phyloP scores from a whole-genome alignment of 2,113 vertebrate species.

The Myiagra hebetior region DNA sequence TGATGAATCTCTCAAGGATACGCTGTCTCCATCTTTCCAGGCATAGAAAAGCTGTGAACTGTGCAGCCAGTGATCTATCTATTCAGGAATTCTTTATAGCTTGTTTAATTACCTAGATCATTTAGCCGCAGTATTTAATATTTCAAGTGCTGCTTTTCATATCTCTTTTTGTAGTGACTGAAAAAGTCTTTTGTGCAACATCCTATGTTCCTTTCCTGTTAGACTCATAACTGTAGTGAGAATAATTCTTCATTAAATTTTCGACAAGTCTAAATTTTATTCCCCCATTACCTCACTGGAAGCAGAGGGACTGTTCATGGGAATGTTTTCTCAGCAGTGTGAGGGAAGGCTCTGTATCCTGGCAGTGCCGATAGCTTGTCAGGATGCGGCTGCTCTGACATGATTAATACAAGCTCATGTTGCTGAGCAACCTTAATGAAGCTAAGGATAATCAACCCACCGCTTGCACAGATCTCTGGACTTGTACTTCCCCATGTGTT shows the following conservation, averaged over 20 bases:
- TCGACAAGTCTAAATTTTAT: neutral
- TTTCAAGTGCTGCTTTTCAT: neutral
- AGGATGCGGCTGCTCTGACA: neutral
- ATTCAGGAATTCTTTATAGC: neutral
- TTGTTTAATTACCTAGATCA: neutral
- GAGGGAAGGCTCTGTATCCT: constrained; percentile 17
- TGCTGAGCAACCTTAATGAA: constrained; percentile 58
- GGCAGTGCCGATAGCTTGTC: constrained; percentile 19
- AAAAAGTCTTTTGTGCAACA: neutral
- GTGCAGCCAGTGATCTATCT: neutral
- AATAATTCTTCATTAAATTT: neutral
- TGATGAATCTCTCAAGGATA: neutral
- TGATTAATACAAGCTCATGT: constrained; percentile 52
- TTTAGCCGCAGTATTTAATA: neutral
- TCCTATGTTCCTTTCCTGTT: neutral
- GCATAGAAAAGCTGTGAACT: neutral
- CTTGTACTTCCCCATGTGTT: constrained; percentile 30
- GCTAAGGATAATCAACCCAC: constrained; percentile 33
- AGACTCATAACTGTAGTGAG: neutral
- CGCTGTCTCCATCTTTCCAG: neutral
- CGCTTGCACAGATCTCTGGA: constrained; percentile 1
- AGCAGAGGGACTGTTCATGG: neutral
- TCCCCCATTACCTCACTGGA: neutral
- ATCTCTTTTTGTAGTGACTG: neutral
- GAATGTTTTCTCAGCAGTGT: neutral